Evolutionary conservation across 2,888 invertebrate species (phyloP).

Genomic region (Deladenus siricidicola): DNA sequence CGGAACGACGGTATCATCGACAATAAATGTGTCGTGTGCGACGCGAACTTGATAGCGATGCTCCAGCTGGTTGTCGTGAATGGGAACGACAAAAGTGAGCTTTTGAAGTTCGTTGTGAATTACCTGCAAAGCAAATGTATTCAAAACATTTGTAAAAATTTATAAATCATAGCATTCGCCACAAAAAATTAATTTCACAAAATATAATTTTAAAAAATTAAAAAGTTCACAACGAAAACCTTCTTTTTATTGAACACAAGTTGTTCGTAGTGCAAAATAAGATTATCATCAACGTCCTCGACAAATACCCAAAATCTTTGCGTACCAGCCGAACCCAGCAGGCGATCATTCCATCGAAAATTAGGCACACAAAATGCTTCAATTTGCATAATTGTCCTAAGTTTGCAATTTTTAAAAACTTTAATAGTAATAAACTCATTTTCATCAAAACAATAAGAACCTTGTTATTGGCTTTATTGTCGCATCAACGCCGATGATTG

Average conservation of each 20-base stretch:
- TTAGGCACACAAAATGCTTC: conserved; percentile 59
- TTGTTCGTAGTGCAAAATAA: conserved; percentile 90
- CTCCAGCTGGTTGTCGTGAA: conserved; percentile 75
- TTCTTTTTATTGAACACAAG: conserved; percentile 74
- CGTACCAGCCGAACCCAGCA: conserved; percentile 69
- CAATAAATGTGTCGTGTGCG: conserved; percentile 69
- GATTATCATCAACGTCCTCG: conserved; percentile 85
- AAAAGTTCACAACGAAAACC: conserved; percentile 55
- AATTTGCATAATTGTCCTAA: conserved; percentile 54
- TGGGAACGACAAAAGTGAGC: conserved; percentile 86
- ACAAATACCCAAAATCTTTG: conserved; percentile 97
- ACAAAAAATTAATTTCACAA: too few relatives aligned
- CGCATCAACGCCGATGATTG: conserved; percentile 72
- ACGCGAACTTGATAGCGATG: conserved; percentile 69
- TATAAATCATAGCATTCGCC: too few relatives aligned
- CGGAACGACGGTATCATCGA: conserved; percentile 58
- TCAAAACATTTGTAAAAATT: too few relatives aligned
- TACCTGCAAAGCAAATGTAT: conserved; percentile 63
- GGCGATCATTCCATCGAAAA: conserved; percentile 56
- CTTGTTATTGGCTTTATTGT: conserved; percentile 84
- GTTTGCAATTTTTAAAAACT: conserved; percentile 5
- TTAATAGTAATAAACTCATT: background rate
- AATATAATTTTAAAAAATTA: conserved; percentile 1
- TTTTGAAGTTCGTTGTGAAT: conserved; percentile 69
- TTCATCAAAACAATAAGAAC: conserved; percentile 18